A percentile compares a stretch with the other conserved stretches of the same genome.
These are phyloP conservation scores for Emys orbicularis DNA, from an alignment of 2,797 vertebrate genomes.

Conservation along the genomic window DNA sequence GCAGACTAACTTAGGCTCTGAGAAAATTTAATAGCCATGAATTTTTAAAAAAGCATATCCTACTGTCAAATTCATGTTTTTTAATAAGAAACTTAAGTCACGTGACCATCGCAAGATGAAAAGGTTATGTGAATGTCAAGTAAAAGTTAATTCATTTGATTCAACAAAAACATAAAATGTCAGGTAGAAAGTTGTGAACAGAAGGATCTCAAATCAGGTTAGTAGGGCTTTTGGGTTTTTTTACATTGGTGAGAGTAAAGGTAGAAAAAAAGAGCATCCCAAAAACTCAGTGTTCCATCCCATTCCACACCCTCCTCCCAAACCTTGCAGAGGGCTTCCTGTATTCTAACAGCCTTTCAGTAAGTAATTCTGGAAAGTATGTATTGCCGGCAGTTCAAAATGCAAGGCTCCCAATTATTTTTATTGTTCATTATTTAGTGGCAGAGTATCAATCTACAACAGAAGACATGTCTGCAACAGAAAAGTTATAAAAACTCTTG, in stretches of 20 bases:
- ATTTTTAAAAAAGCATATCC: background rate
- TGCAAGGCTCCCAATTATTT: background rate
- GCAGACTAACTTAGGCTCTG: background rate
- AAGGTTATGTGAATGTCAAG: background rate
- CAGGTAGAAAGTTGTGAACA: background rate
- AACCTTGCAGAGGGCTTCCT: background rate
- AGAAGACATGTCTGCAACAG: conserved; percentile 6
- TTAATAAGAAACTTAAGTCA: background rate
- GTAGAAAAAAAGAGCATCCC: background rate
- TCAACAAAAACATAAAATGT: background rate
- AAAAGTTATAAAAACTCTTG: conserved; percentile 65
- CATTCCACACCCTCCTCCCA: background rate
- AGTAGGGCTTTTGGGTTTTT: background rate
- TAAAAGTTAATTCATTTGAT: background rate
- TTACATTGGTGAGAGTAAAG: background rate
- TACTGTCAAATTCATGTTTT: background rate
- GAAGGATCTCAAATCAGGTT: background rate
- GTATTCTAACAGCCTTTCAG: background rate
- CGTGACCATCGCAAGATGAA: background rate
- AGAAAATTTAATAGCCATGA: background rate
- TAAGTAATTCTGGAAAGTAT: background rate
- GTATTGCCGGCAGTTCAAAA: background rate
- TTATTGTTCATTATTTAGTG: conserved; percentile 11
- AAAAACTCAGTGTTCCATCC: background rate
- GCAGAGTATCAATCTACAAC: conserved; percentile 1